phyloP scores from a whole-genome alignment of 2,113 vertebrate species.

The Lates calcarifer region DNA sequence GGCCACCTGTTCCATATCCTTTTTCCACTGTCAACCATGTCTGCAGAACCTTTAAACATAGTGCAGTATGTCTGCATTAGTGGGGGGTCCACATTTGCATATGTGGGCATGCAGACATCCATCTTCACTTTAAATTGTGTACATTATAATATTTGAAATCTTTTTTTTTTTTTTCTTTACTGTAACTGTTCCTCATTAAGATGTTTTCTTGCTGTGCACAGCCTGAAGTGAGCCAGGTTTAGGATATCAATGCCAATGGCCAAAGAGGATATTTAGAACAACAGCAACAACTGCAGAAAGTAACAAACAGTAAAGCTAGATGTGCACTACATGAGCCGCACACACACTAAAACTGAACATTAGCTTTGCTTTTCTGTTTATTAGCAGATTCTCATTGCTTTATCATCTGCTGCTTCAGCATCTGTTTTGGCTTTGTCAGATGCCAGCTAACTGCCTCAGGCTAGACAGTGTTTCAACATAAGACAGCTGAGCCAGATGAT shows the following conservation, averaged over 20 bases:
- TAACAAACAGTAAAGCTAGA: background rate
- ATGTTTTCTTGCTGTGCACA: background rate
- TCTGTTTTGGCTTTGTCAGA: conserved; percentile 16
- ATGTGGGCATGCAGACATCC: background rate
- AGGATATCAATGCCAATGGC: too few relatives aligned
- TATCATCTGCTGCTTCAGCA: conserved; percentile 32
- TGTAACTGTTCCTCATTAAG: background rate
- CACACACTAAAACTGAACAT: background rate
- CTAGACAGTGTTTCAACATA: background rate
- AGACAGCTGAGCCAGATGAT: conserved; percentile 14
- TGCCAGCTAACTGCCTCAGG: conserved; percentile 13
- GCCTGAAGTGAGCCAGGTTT: background rate
- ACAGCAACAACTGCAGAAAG: too few relatives aligned
- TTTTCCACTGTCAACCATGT: background rate
- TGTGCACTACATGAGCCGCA: background rate
- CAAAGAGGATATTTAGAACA: too few relatives aligned
- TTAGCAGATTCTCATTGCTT: conserved; percentile 26
- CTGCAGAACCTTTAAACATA: background rate
- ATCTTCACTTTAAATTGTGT: background rate
- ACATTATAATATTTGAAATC: background rate
- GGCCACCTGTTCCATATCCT: conserved; percentile 9
- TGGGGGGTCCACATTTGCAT: background rate
- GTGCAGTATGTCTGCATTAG: background rate
- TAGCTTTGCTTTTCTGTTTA: background rate
- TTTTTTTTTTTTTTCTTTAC: too few relatives aligned